Base-by-base conservation (phyloP, 1,140 invertebrate genomes). In the Sitophilus oryzae region DNA sequence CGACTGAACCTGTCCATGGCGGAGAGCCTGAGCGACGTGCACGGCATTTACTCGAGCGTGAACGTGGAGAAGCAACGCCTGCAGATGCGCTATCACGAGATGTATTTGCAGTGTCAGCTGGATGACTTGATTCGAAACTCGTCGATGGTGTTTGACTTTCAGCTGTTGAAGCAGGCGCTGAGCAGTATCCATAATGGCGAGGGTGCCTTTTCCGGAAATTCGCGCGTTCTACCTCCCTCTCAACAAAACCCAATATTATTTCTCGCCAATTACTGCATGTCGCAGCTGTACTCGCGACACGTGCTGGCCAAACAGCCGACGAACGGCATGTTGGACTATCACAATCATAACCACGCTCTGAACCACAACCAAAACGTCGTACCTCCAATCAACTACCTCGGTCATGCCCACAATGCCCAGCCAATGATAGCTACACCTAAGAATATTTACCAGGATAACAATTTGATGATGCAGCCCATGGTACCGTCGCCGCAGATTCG, bases 251-350 rank as follows among this genome's bases (percentile, higher is more conserved):
- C 84, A 1, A 78, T 87, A 35, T 70, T 86, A 22, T 83, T 87
- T 63, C 75, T 88, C 19, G 82, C 83, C 2, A 86, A 86, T 60
- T 85, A 84, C 59, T 87, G 82, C 66, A 84, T 81, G 77, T 82
- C 82, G 4, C 81, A 84, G 61, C 68, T 86, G n/a, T 86, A 84
- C 68, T 80, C 82, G 25, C 76, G 82, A 34, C 82, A 85, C 60
- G 74, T 83, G 2, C 60, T 82, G 1, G 76, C 77, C 42, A 81
- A 82, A 61, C 79, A 79, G 56, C 72, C 76, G 48, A 73, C 79
- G 52, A 81, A 81, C 56, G 79, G 79, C 19, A 74, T 73, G 35
- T 74, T 78, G 22, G 79, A 79, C 44, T 80, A 79, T 57, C 69
- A 75, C 57, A 71, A 75, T 49, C 71, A 66, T 37, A 61, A 65